Evolutionary conservation across 2,888 invertebrate genomes (phyloP).

Genomic region (Pandemis cinnamomeana): DNA sequence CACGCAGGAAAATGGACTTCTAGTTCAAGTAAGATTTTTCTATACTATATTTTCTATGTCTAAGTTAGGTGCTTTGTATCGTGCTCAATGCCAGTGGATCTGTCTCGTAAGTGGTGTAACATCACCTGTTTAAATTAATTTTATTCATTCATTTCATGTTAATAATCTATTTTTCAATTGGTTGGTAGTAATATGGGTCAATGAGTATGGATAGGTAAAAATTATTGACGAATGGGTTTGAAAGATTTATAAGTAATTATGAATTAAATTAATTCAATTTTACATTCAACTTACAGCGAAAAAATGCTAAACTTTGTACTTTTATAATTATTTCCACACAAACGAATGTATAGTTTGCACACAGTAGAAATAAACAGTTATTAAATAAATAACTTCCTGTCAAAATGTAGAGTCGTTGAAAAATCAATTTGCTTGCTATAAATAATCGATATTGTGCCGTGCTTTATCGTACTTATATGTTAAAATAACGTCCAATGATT

Average conservation of each 20-base stretch:
- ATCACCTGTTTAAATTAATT: conserved; percentile 35
- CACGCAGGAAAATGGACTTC: conserved; percentile 61
- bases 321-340: background rate
- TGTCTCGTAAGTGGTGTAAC: background rate
- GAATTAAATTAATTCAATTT: too few relatives aligned
- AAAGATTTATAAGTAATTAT: too few relatives aligned
- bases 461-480: conserved; percentile 3
- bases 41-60: background rate
- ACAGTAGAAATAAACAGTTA: background rate
- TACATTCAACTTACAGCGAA: too few relatives aligned
- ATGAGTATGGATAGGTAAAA: too few relatives aligned
- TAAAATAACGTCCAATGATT: conserved; percentile 7
- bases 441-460: conserved; percentile 8
- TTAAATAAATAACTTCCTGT: conserved; percentile 18
- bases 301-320: background rate
- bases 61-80: background rate
- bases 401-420: conserved; percentile 26
- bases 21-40: conserved; percentile 66
- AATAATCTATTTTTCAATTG: background rate
- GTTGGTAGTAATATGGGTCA: background rate
- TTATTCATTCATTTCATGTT: conserved; percentile 5
- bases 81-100: background rate
- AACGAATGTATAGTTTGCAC: background rate
- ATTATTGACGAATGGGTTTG: background rate
- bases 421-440: conserved; percentile 3